Evolutionary conservation across 2,888 invertebrate genomes (phyloP).

Genomic region (Glaucopsyche alexis): DNA sequence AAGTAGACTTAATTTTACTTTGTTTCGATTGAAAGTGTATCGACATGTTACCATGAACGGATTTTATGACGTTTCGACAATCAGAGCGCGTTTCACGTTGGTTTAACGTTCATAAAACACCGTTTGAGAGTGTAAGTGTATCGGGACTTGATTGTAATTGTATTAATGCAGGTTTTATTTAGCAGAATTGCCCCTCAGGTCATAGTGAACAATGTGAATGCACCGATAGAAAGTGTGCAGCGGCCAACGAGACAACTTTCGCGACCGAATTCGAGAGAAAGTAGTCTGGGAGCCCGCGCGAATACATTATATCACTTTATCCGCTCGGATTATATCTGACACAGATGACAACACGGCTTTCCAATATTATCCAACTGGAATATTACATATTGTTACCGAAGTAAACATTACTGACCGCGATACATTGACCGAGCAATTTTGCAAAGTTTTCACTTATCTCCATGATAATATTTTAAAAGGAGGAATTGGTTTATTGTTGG

Average conservation of each 20-base stretch:
- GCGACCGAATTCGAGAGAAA: conserved; percentile 79
- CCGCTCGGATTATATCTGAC: conserved; percentile 66
- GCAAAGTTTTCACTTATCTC: not conserved
- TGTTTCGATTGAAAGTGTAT: too few relatives aligned
- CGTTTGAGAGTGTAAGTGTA: too few relatives aligned
- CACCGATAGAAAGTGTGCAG: conserved; percentile 73
- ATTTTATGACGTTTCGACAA: too few relatives aligned
- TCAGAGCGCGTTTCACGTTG: too few relatives aligned
- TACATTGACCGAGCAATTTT: not conserved
- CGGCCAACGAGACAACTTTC: conserved; percentile 67
- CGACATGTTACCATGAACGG: too few relatives aligned
- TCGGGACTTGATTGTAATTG: too few relatives aligned
- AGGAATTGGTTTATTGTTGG: not conserved
- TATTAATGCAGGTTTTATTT: too few relatives aligned
- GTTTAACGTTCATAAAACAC: too few relatives aligned
- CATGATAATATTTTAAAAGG: not conserved
- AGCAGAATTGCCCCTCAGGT: too few relatives aligned
- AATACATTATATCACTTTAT: conserved; percentile 76
- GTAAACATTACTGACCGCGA: conserved; percentile 15
- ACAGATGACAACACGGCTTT: conserved; percentile 34
- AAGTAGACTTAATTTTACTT: too few relatives aligned
- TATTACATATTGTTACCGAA: conserved; percentile 4
- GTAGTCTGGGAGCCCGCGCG: conserved; percentile 68
- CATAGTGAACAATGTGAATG: conserved; percentile 44
- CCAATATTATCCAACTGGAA: conserved; percentile 25